phyloP scores from a whole-genome alignment of 2,888 invertebrate species.

The Salpingus planirostris region DNA sequence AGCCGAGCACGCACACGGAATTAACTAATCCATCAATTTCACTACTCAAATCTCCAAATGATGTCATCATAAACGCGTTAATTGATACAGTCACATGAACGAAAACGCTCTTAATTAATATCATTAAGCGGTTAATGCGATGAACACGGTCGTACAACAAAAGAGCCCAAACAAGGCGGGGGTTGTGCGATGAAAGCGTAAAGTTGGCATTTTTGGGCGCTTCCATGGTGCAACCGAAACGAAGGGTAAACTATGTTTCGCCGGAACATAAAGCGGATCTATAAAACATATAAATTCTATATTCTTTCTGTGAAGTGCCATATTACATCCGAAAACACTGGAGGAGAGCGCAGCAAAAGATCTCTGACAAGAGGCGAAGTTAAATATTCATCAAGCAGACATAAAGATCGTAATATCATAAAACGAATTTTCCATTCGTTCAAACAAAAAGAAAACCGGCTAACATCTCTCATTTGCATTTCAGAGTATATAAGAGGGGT shows the following conservation, averaged over 20 bases:
- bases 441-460: slow-evolving; percentile 32
- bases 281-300: slow-evolving; percentile 35
- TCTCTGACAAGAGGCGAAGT: slow-evolving; percentile 32
- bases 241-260: slow-evolving; percentile 21
- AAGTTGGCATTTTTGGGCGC: no score
- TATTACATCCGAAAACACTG: slow-evolving; percentile 28
- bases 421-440: slow-evolving; percentile 40
- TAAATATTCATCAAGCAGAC: slow-evolving; percentile 41
- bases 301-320: slow-evolving; percentile 35
- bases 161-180: no score
- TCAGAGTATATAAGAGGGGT: slow-evolving; percentile 18
- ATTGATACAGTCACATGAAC: no score
- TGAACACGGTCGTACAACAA: no score
- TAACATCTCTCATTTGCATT: slow-evolving; percentile 31
- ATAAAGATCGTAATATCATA: slow-evolving; percentile 40
- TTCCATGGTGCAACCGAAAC: no score
- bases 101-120: no score
- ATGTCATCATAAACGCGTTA: slow-evolving; percentile 35
- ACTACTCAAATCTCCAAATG: slow-evolving; percentile 30
- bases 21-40: slow-evolving; percentile 32
- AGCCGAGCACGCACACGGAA: slow-evolving; percentile 36
- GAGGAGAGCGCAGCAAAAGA: slow-evolving; percentile 27
- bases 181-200: no score
- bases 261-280: slow-evolving; percentile 27
- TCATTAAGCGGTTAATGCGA: no score